These are phyloP conservation scores for Tolmerus cingulatus DNA, from an alignment of 2,888 invertebrate species.

Conservation along the genomic window DNA sequence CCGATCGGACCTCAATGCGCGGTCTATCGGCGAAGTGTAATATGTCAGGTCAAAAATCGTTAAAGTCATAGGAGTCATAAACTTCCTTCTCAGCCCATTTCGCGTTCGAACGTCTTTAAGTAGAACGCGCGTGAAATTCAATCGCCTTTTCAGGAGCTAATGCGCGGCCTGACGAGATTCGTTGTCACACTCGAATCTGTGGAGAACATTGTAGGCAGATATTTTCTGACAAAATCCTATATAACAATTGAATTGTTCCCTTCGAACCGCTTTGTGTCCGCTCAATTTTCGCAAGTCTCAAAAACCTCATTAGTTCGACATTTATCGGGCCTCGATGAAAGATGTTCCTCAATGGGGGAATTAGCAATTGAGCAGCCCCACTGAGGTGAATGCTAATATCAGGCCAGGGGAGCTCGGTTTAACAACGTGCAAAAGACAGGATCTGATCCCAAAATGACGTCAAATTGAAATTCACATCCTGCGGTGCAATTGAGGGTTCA, in stretches of 20 bases:
- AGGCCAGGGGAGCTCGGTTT: neutral
- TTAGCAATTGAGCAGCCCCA: neutral
- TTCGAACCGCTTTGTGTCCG: neutral
- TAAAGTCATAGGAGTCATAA: conserved; percentile 8
- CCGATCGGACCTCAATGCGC: neutral
- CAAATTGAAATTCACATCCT: neutral
- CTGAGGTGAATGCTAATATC: conserved; percentile 18
- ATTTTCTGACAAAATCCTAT: neutral
- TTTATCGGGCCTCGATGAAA: neutral
- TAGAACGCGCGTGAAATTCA: conserved; percentile 24
- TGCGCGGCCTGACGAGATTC: neutral
- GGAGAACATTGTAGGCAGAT: neutral
- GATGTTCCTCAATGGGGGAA: neutral
- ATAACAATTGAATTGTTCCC: neutral
- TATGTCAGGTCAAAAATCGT: neutral
- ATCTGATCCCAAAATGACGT: neutral
- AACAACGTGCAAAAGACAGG: neutral
- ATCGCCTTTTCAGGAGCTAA: neutral
- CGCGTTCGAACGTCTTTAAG: neutral
- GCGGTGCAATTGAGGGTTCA: neutral
- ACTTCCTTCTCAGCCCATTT: neutral
- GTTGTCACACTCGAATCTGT: neutral
- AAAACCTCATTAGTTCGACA: neutral
- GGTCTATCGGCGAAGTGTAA: neutral
- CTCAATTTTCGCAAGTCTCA: neutral